Percentiles rank a stretch among this genome's conserved stretches.
Evolutionary conservation across 2,797 vertebrate species (phyloP).

Genomic region (Salarias fasciatus): DNA sequence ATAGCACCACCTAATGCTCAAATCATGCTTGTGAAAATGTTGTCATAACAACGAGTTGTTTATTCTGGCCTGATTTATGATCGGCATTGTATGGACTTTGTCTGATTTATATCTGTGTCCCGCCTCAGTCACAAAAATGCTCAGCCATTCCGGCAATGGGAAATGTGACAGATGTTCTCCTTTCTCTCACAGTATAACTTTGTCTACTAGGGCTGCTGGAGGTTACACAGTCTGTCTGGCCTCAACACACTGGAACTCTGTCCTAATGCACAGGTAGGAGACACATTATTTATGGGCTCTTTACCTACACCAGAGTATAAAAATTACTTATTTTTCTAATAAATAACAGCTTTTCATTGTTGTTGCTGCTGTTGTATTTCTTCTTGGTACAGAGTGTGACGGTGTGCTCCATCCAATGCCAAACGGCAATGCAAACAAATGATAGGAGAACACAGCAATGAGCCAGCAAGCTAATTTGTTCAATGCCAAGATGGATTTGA

Average conservation of each 20-base stretch:
- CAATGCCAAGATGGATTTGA: slow-evolving; percentile 71
- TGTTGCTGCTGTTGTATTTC: slow-evolving; percentile 1
- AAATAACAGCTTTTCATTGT: slow-evolving; percentile 5
- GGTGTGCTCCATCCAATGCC: slow-evolving; percentile 35
- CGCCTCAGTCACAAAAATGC: slow-evolving; percentile 63
- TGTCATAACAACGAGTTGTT: slow-evolving; percentile 9
- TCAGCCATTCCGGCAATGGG: slow-evolving; percentile 38
- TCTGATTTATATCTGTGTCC: slow-evolving; percentile 33
- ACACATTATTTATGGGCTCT: no score
- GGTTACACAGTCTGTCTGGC: slow-evolving; percentile 60
- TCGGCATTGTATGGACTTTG: background rate
- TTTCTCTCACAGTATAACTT: slow-evolving; percentile 62
- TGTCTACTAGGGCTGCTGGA: slow-evolving; percentile 64
- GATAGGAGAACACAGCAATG: slow-evolving; percentile 58
- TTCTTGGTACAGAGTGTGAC: slow-evolving; percentile 55
- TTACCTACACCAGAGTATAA: background rate
- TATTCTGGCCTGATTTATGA: background rate
- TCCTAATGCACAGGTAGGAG: slow-evolving; percentile 67
- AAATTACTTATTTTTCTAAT: background rate
- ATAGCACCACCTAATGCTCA: background rate
- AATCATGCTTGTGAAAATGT: slow-evolving; percentile 17
- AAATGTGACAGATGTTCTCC: slow-evolving; percentile 66
- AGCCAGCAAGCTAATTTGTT: slow-evolving; percentile 58
- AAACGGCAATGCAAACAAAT: slow-evolving; percentile 60
- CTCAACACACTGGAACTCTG: slow-evolving; percentile 59